Conservation (phyloP, 2,888 invertebrate species). For the Nebria salina region DNA sequence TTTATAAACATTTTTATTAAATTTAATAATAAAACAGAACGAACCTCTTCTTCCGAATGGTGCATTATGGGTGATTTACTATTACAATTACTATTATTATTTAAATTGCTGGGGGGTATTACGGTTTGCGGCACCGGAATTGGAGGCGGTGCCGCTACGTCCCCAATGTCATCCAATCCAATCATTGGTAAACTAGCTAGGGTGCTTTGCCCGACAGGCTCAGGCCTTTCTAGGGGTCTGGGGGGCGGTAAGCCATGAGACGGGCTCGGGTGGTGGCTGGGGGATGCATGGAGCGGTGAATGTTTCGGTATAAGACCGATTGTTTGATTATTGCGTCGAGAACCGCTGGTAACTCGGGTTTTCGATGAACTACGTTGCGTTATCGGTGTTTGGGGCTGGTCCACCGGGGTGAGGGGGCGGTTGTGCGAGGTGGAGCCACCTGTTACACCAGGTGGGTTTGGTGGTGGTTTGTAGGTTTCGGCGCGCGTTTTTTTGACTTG, state of each 20-base stretch:
- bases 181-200: conserved; percentile 79
- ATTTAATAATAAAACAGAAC: neutral
- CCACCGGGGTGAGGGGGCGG: conserved; percentile 35
- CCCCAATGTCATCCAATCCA: conserved; percentile 70
- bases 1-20: no score
- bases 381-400: conserved; percentile 59
- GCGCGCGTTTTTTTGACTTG: conserved; percentile 92
- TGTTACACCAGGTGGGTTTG: conserved; percentile 40
- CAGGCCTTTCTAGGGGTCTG: conserved; percentile 59
- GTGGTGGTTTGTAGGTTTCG: conserved; percentile 58
- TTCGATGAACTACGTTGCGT: conserved; percentile 60
- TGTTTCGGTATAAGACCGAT: conserved; percentile 67
- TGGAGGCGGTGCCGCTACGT: neutral
- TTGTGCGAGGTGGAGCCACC: neutral
- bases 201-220: conserved; percentile 73
- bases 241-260: conserved; percentile 57
- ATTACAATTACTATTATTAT: neutral
- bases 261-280: conserved; percentile 61
- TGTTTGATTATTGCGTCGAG: conserved; percentile 58
- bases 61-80: conserved; percentile 6
- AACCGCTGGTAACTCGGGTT: conserved; percentile 60
- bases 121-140: conserved; percentile 44
- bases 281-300: conserved; percentile 70
- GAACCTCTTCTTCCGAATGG: conserved; percentile 40
- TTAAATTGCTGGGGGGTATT: conserved; percentile 51